Conservation (phyloP, 2,797 vertebrate genomes). For the Stomatorhinus walkeri region DNA sequence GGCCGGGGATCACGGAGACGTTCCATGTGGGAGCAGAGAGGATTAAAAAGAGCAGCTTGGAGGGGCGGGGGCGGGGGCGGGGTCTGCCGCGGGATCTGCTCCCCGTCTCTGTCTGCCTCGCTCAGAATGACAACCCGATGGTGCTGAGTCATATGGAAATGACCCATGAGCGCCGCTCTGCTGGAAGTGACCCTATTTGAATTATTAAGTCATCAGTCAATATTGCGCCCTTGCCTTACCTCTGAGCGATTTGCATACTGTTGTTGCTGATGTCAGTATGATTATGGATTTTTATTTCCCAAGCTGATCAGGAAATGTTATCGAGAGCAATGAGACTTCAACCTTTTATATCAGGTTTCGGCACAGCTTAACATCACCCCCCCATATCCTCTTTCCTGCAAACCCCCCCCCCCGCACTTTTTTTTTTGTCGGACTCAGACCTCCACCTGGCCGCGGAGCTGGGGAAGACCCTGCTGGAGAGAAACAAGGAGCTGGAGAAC, state of each 20-base stretch:
- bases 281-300: background rate
- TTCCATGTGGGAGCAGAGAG: background rate
- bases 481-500: constrained; percentile 73
- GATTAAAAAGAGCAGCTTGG: constrained; percentile 15
- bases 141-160: background rate
- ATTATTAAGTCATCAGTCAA: background rate
- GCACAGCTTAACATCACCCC: background rate
- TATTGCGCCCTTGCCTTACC: background rate
- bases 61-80: background rate
- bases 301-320: background rate
- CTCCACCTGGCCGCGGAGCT: constrained; percentile 85
- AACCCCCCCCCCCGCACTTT: background rate
- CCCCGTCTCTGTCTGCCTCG: background rate
- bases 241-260: background rate
- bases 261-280: background rate
- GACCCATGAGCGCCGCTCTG: background rate
- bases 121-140: background rate
- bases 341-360: background rate
- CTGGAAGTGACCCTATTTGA: background rate
- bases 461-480: constrained; percentile 80
- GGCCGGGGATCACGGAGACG: background rate
- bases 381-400: background rate
- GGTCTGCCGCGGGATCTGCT: background rate
- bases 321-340: background rate
- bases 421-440: constrained; percentile 51